Conservation (phyloP, 1,140 invertebrate species). For the Panagrolaimus sp. region DNA sequence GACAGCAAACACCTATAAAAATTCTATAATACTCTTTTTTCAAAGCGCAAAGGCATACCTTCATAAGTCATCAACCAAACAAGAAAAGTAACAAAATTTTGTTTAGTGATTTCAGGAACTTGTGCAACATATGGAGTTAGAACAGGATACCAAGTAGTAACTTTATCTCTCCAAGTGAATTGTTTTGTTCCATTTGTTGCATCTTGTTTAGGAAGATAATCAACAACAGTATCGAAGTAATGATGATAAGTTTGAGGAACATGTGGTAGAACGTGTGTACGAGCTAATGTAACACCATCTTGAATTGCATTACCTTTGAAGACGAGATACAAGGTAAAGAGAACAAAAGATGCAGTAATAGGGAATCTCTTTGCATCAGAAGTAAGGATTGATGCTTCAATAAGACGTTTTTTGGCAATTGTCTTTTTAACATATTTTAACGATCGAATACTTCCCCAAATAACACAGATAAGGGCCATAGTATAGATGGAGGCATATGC, state of each 20-base stretch:
- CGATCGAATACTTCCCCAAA: constrained; percentile 47
- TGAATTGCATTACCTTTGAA: constrained; percentile 36
- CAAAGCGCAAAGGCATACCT: constrained; percentile 36
- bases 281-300: constrained; percentile 18
- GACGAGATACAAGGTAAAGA: constrained; percentile 45
- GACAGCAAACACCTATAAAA: constrained; percentile 44
- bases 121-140: constrained; percentile 19
- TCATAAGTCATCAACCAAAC: constrained; percentile 50
- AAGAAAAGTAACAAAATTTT: constrained; percentile 44
- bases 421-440: constrained; percentile 31
- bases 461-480: constrained; percentile 46
- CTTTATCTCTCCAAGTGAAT: neutral
- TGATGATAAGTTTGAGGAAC: constrained; percentile 20
- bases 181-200: no score
- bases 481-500: constrained; percentile 42
- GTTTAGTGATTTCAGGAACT: constrained; percentile 47
- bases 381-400: constrained; percentile 42
- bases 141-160: neutral
- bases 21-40: no score
- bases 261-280: constrained; percentile 17
- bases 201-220: neutral
- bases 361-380: constrained; percentile 39
- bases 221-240: constrained; percentile 1
- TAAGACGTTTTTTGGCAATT: constrained; percentile 32
- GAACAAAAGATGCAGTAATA: constrained; percentile 41